Base-by-base conservation (phyloP, 2,797 vertebrate genomes). In the Crypturellus tataupa region DNA sequence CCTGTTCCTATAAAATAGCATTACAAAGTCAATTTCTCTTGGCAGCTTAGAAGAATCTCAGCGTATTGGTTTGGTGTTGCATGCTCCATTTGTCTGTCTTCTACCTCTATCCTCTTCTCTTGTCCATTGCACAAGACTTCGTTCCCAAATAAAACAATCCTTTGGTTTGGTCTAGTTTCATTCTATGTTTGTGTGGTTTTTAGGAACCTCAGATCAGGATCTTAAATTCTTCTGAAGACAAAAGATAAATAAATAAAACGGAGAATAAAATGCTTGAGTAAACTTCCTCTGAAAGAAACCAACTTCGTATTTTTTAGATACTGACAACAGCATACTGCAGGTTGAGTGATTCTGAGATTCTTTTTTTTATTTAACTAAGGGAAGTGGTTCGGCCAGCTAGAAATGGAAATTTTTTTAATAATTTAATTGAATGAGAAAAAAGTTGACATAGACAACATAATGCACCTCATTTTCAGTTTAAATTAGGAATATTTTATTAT, bases 371-470 rank as follows among this genome's bases (percentile, higher is more conserved):
- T 64, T 55, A 44, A 35, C 18, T 77, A 89, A 39, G 86, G 95
- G 75, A 96, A 87, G 81, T 97, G 87, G 86, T 87, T 95, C 95
- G 81, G 47, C 73, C 94, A 97, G 44, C 47, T 89, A 88, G 94
- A 96, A 97, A 96, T 78, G 95, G 93, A 96, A 94, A 84, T 77
- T 79, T 96, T 69, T 92, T 95, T 94, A 96, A 93, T 97, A 94
- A 47, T 39, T 94, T 68, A 91, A 64, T 60, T 87, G 76, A 95
- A 95, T 88, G 84, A 95, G 60, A 75, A 93, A 89, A 96, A n/a
- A 89, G 60, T 79, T 92, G 46, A 51, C 73, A 94, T 25, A 96
- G 72, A 88, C 67, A 96, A 87, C 40, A 94, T 78, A 92, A 80
- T n/a, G 9, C 29, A 96, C 62, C 58, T 44, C 70, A 10, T 87